A percentile compares a stretch with the other conserved stretches of the same genome.
Evolutionary conservation across 1,140 invertebrate species (phyloP).

Genomic region (Batillaria attramentaria): DNA sequence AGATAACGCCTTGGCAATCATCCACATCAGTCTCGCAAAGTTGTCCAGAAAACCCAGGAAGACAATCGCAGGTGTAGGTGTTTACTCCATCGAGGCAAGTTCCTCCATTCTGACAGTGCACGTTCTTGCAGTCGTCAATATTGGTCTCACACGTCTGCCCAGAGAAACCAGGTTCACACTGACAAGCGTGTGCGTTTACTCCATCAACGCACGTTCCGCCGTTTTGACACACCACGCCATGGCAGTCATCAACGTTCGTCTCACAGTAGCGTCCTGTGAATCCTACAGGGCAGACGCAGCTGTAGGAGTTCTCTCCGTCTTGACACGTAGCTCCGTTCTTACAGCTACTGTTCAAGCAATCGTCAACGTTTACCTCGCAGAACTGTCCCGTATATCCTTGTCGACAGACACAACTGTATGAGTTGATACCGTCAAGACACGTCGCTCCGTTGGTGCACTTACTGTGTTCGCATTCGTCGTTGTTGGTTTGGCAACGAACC

Average conservation of each 20-base stretch:
- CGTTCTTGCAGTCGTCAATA: constrained; percentile 85
- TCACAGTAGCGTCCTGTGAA: background rate
- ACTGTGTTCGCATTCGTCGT: constrained; percentile 26
- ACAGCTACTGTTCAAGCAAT: constrained; percentile 79
- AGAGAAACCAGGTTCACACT: constrained; percentile 74
- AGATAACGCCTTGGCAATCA: no score
- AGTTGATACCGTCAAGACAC: constrained; percentile 47
- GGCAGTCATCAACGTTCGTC: background rate
- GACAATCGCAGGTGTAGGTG: constrained; percentile 74
- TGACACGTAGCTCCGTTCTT: background rate
- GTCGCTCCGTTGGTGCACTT: constrained; percentile 27
- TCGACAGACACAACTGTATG: constrained; percentile 56
- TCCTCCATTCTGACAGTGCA: constrained; percentile 73
- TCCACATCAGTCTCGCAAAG: constrained; percentile 38
- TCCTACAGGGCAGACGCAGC: background rate
- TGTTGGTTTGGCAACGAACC: constrained; percentile 26
- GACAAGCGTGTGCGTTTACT: background rate
- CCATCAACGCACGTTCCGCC: background rate
- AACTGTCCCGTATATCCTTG: constrained; percentile 47
- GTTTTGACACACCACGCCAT: background rate
- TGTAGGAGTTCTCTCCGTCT: background rate
- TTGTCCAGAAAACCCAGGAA: constrained; percentile 71
- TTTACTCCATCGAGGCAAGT: constrained; percentile 84
- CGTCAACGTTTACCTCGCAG: constrained; percentile 93
- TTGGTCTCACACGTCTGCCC: constrained; percentile 87